Conservation (phyloP, 2,888 invertebrate genomes). For the Panzeria rudis region DNA sequence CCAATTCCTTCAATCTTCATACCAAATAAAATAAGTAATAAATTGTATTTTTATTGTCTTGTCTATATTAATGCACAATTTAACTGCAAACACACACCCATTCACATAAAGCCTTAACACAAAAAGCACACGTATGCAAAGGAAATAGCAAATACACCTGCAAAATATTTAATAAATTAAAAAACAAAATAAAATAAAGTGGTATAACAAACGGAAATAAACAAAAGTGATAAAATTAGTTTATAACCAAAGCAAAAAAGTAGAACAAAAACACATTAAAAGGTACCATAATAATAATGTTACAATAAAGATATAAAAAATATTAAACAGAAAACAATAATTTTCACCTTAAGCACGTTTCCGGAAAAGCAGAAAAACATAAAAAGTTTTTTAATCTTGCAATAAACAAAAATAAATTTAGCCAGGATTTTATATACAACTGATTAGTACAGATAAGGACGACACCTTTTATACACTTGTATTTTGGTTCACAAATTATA, state of each 20-base stretch:
- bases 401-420: conserved; percentile 46
- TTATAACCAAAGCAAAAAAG: neutral
- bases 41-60: conserved; percentile 52
- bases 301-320: neutral
- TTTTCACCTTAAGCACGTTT: conserved; percentile 42
- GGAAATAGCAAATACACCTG: neutral
- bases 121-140: neutral
- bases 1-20: neutral
- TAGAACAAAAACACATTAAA: neutral
- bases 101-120: neutral
- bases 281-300: neutral
- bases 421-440: conserved; percentile 46
- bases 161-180: conserved; percentile 36
- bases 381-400: conserved; percentile 17
- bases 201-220: conserved; percentile 31
- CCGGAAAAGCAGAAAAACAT: neutral
- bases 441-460: conserved; percentile 36
- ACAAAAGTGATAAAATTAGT: conserved; percentile 63
- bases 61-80: conserved; percentile 36
- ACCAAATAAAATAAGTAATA: conserved; percentile 33
- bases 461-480: neutral
- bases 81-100: neutral
- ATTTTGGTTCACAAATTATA: neutral
- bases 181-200: conserved; percentile 32
- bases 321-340: conserved; percentile 8